Base-by-base conservation (phyloP, 2,113 vertebrate genomes). In the Leiothrix lutea region DNA sequence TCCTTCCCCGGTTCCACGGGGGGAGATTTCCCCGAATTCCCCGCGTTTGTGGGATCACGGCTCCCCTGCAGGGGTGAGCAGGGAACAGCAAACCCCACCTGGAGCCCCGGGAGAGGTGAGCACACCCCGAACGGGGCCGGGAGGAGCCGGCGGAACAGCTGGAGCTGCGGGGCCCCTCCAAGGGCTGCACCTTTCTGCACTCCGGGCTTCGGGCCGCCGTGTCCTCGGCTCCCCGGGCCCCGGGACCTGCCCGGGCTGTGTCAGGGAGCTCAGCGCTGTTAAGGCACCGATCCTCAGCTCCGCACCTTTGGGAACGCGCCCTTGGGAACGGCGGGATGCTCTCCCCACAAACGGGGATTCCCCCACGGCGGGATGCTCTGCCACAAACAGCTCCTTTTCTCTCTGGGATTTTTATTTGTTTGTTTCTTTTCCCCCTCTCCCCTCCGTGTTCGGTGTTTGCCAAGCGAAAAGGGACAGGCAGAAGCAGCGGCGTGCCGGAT, bases 21-120 rank as follows among this genome's bases (percentile, higher is more conserved):
- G 13, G 45, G 17, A 9, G 40, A 40, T 10, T 4, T 26, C 53
- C 62, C 51, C 14, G 45, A 58, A 58, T 66, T 8, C n/a, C 40
- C 0, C 1, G 50, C 14, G 3, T 5, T 2, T 20, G 56, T 20
- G 33, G 61, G 31, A 51, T 47, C 35, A 11, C 42, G 1, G 3
- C 24, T 29, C 31, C 53, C 7, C 21, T 13, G 86, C 40, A 38
- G 71, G 1, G 33, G 8, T 1, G 40, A 88, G 86, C 45, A 8
- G 65, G 48, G 69, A 60, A 9, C 47, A 36, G 60, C 73, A 14
- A 80, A 81, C 40, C 57, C 38, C 26, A 25, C 51, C 73, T 4
- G 48, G 26, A 4, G 5, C 71, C 47, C 3, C 6, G 48, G 40
- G 29, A 53, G 23, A 33, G 29, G 33, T 0, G 42, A 78, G 57